Base-by-base conservation (phyloP, 2,113 vertebrate genomes). In the Cromileptes altivelis region DNA sequence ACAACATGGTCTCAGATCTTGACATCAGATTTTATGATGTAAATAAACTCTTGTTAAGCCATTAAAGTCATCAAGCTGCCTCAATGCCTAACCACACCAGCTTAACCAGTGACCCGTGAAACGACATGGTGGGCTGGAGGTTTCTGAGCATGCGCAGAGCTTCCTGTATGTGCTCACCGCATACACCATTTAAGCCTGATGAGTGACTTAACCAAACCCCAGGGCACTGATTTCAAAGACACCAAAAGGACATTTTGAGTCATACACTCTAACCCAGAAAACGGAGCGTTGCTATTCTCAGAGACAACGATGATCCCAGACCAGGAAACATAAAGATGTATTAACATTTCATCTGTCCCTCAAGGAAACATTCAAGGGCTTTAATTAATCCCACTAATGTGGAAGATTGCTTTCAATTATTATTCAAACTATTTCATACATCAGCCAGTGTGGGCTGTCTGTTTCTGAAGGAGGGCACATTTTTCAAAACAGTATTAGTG, bases 231-330 rank as follows among this genome's bases (percentile, higher is more conserved):
- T 85, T 91, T 90, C 90, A 89, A 91, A 91, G 86, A 82, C 89
- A 89, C 85, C 88, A 92, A 88, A 87, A 90, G 85, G 94, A 93
- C 94, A 95, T 95, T 95, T 95, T 94, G 94, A 96, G 93, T 95
- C 93, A 95, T 95, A 95, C 89, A 13, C 74, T 74, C 81, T 75
- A 56, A 25, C 69, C 70, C 80, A 85, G 49, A 87, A 78, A 86
- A 60, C 40, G 21, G 73, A 81, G 75, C 11, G 2, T 27, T 58
- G 42, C 86, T 88, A 84, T 85, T 88, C 81, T 85, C 62, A 85
- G 78, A 76, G 50, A 90, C 64, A 77, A 79, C 4, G 4, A 78
- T 52, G 49, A 81, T 58, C 70, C 77, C 55, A 75, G 30, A 85
- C 52, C 70, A 77, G 81, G 40, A 85, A 84, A 65, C 40, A 81